Evolutionary conservation across 2,797 vertebrate species (phyloP).

Genomic region (Ispidina lecontei): DNA sequence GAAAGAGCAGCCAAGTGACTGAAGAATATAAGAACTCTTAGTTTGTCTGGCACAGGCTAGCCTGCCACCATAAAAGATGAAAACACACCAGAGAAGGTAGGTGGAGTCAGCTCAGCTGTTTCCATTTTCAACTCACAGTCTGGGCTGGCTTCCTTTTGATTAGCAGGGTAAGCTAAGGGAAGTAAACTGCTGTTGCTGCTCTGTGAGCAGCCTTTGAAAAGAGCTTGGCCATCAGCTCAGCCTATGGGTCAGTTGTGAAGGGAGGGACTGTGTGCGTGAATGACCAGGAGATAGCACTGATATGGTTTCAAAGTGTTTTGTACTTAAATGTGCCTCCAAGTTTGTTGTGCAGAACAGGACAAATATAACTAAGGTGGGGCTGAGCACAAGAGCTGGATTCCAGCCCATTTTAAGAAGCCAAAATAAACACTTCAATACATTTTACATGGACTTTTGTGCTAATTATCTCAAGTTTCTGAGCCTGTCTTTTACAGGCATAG

Average conservation of each 20-base stretch:
- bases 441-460: slow-evolving; percentile 60
- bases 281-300: slow-evolving; percentile 58
- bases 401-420: slow-evolving; percentile 69
- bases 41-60: slow-evolving; percentile 44
- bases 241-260: slow-evolving; percentile 26
- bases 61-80: slow-evolving; percentile 64
- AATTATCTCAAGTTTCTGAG: slow-evolving; percentile 54
- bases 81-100: slow-evolving; percentile 61
- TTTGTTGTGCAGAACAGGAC: slow-evolving; percentile 68
- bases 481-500: slow-evolving; percentile 6
- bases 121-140: slow-evolving; percentile 47
- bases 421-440: slow-evolving; percentile 73
- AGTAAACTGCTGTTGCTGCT: slow-evolving; percentile 44
- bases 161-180: slow-evolving; percentile 66
- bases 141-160: slow-evolving; percentile 69
- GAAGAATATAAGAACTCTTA: slow-evolving; percentile 27
- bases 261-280: slow-evolving; percentile 54
- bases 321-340: slow-evolving; percentile 58
- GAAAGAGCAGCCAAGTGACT: slow-evolving; percentile 29
- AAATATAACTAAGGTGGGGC: slow-evolving; percentile 78
- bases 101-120: slow-evolving; percentile 65
- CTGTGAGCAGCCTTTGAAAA: slow-evolving; percentile 24
- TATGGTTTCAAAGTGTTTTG: slow-evolving; percentile 55
- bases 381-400: slow-evolving; percentile 69
- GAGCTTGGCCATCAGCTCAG: slow-evolving; percentile 22